phyloP scores from a whole-genome alignment of 2,797 vertebrate genomes.

The Hypotaenidia okinawae region DNA sequence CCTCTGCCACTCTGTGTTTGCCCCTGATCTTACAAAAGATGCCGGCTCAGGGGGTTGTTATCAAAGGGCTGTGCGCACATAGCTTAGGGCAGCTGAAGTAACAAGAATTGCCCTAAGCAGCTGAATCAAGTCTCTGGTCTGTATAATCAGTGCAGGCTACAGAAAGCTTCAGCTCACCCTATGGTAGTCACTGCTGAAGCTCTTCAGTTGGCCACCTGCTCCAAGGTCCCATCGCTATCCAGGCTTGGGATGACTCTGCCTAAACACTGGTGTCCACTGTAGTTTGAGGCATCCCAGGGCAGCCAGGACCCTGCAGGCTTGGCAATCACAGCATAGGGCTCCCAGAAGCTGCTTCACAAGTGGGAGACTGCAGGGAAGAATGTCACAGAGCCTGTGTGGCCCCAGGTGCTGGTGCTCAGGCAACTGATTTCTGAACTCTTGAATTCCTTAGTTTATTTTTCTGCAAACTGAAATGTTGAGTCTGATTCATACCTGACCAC shows the following conservation, averaged over 20 bases:
- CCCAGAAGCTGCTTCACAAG: neutral
- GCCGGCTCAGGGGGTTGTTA: neutral
- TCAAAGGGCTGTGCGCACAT: neutral
- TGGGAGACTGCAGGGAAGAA: neutral
- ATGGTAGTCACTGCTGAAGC: neutral
- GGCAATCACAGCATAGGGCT: neutral
- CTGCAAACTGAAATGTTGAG: neutral
- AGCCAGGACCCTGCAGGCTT: neutral
- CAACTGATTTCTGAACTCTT: neutral
- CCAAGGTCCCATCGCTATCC: neutral
- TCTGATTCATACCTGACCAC: neutral
- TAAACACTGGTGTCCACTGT: neutral
- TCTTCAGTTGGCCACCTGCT: neutral
- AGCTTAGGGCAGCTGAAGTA: neutral
- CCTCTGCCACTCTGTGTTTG: neutral
- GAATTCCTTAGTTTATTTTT: neutral
- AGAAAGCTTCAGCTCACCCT: neutral
- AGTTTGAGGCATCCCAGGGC: neutral
- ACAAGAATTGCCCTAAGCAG: neutral
- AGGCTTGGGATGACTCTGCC: neutral
- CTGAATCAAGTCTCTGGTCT: neutral
- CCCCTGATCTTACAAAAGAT: neutral
- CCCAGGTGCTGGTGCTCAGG: neutral
- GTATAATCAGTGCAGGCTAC: neutral
- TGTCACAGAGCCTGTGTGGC: neutral